Base-by-base conservation (phyloP, 2,113 vertebrate species). In the Montifringilla adamsi region DNA sequence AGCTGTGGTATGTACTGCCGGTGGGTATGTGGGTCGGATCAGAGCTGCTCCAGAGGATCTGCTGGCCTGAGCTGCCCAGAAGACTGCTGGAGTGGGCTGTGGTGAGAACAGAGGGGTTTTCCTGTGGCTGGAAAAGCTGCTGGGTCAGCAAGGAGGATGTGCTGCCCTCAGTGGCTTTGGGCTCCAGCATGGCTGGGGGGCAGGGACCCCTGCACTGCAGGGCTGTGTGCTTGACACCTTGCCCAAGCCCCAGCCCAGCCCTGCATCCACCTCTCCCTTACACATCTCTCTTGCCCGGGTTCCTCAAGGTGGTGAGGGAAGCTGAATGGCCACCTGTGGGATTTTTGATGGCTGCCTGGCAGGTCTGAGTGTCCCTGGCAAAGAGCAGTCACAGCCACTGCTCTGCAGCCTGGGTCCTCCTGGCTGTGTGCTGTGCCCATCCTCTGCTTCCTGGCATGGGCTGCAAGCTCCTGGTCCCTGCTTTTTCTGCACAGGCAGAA, bases 11-110 rank as follows among this genome's bases (percentile, higher is more conserved):
- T 49, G 77, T 72, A 41, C 41, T 68, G 60, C 49, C 1, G 0
- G n/a, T 2, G 2, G 46, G 41, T 58, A 12, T 47, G 69, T 60
- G 24, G 18, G 39, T 22, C 0, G 0, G n/a, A 64, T 78, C 0
- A 0, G 39, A 70, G n/a, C 72, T 75, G 43, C 52, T 85, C 16
- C 56, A n/a, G 47, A 44, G 13, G 35, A 63, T 59, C 43, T 9
- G 7, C 62, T 68, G 35, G 28, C 62, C 28, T 35, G 50, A 23
- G 23, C 55, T 59, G 68, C 59, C 30, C 3, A 7, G 17, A 55
- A 63, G 26, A n/a, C n/a, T 68, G n/a, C 26, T 35, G 30, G 12
- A 31, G 10, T 23, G 50, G 28, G 35, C 60, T 44, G 13, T n/a
- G 69, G 14, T 4, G 7, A 67, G 18, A 35, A 31, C 14, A 23